Evolutionary conservation across 2,113 vertebrate species (phyloP).

Genomic region (Natator depressus): DNA sequence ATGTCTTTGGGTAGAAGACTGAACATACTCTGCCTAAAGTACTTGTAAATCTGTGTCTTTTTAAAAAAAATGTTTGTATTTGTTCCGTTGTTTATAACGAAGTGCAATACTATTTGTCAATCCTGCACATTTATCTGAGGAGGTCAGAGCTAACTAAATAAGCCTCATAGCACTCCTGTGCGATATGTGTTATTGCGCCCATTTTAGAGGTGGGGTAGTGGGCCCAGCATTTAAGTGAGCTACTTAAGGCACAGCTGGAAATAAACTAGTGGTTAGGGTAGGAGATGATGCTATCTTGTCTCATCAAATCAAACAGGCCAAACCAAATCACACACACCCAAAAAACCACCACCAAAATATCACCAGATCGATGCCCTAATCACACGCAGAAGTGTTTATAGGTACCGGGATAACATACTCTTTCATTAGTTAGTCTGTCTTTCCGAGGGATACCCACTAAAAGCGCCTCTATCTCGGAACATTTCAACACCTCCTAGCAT

Average conservation of each 20-base stretch:
- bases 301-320: not conserved
- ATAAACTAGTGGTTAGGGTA: no score
- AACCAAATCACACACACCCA: not conserved
- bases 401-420: not conserved
- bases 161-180: not conserved
- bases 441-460: not conserved
- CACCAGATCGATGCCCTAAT: not conserved
- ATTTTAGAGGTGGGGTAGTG: not conserved
- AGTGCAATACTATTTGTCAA: not conserved
- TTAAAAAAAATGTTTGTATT: not conserved
- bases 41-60: not conserved
- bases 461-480: not conserved
- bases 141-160: not conserved
- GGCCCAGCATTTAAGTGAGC: not conserved
- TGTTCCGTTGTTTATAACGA: not conserved
- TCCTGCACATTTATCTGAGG: not conserved
- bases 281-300: not conserved
- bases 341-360: not conserved
- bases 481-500: not conserved
- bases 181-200: not conserved
- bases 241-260: not conserved
- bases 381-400: not conserved
- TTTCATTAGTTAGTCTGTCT: not conserved
- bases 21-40: not conserved
- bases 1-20: not conserved